Evolutionary conservation across 2,888 invertebrate species (phyloP).

Genomic region (Limnephilus lunatus): DNA sequence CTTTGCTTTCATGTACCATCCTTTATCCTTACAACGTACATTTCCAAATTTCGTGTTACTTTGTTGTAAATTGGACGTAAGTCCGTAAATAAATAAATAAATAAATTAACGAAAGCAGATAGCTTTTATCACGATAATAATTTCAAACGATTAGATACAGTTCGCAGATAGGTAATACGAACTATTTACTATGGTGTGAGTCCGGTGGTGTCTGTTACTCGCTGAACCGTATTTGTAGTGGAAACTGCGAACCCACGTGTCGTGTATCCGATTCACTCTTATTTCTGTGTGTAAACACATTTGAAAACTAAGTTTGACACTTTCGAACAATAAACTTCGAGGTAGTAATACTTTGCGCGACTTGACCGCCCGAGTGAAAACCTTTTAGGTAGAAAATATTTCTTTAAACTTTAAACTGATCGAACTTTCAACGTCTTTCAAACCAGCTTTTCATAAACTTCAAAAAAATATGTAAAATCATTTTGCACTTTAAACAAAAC

Average conservation of each 20-base stretch:
- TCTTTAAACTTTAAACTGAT: neutral
- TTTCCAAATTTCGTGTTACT: no score
- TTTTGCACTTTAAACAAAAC: neutral
- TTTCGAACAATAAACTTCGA: conserved; percentile 38
- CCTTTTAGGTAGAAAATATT: neutral
- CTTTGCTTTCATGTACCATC: no score
- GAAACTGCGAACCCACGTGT: neutral
- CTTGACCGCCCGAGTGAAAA: conserved; percentile 5
- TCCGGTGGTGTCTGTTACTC: no score
- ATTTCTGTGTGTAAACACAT: conserved; percentile 37
- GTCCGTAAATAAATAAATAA: no score
- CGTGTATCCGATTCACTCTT: conserved; percentile 29
- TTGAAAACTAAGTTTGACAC: conserved; percentile 35
- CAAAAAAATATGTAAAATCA: neutral
- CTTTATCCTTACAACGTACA: no score
- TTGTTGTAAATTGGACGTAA: no score
- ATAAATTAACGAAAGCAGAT: neutral
- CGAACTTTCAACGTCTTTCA: neutral
- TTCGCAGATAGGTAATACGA: neutral
- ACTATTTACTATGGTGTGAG: no score
- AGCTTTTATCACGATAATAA: neutral
- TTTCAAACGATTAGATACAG: neutral
- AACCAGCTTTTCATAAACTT: neutral
- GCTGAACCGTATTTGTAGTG: neutral
- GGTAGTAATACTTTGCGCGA: neutral